These are phyloP conservation scores for Edolisoma coerulescens DNA, from an alignment of 2,113 vertebrate species.

Conservation along the genomic window DNA sequence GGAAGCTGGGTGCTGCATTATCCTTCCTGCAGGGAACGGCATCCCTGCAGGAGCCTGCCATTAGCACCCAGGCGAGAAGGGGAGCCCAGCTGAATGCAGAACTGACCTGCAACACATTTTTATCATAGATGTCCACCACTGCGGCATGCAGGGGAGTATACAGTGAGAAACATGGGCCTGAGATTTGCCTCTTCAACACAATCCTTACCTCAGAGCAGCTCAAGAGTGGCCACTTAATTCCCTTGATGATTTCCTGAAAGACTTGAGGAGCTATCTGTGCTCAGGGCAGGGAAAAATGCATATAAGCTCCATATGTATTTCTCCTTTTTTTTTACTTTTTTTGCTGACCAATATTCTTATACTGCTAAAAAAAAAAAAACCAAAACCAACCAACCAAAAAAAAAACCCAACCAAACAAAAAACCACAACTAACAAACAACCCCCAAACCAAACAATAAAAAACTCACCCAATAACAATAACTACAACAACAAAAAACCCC, in stretches of 20 bases:
- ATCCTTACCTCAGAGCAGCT: background rate
- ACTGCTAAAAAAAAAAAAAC: background rate
- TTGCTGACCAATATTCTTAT: background rate
- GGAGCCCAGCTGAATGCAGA: background rate
- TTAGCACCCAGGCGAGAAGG: background rate
- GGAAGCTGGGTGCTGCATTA: background rate
- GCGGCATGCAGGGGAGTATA: background rate
- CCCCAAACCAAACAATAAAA: background rate
- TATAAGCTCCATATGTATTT: background rate
- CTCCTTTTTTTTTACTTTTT: background rate
- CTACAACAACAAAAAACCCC: background rate
- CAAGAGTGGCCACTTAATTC: background rate
- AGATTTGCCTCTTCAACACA: background rate
- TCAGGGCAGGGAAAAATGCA: background rate
- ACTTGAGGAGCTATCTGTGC: background rate
- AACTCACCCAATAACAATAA: no score
- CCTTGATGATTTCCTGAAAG: background rate
- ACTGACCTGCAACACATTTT: background rate
- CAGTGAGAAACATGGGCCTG: background rate
- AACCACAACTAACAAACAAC: background rate
- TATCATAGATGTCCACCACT: background rate
- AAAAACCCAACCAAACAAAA: background rate
- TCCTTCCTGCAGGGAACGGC: background rate
- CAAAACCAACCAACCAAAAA: background rate
- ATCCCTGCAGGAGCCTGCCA: background rate